Base-by-base conservation (phyloP, 2,113 vertebrate genomes). In the Andinoacara biseriatus region DNA sequence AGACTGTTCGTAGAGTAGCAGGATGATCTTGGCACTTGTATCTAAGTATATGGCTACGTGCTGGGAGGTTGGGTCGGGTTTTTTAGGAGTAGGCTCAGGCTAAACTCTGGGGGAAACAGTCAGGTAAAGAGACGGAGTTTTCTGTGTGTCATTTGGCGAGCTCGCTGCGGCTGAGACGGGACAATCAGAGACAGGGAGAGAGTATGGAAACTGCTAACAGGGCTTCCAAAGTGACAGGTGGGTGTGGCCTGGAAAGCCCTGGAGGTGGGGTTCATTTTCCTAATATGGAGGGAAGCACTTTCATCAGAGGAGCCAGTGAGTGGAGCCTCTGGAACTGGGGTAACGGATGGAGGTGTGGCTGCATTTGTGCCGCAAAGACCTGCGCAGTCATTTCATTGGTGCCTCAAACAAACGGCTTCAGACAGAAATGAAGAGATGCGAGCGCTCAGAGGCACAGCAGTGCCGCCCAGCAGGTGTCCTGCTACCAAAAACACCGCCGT, bases 201-300 rank as follows among this genome's bases (percentile, higher is more conserved):
- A 80, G 83, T 35, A 46, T 10, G 24, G 46, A 79, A 78, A 87
- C 74, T 7, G 74, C 72, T 52, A 31, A 72, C 63, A 83, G 65
- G 29, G 63, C 83, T 79, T 86, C 31, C 58, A 22, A 77, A 82
- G 74, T 80, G 69, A 57, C 43, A 61, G 49, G 88, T 49, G 81
- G 86, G 78, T 9, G 80, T 90, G 85, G 75, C 72, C 78, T 84
- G 81, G 62, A 83, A 26, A 58, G 83, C 85, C 86, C 85, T 86
- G 85, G 56, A 86, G 82, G 74, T 20, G 78, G 90, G 84, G 58
- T 81, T 46, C 3, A 35, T 69, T 87, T 86, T 87, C 83, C 85
- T 84, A 91, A 88, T 85, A 94, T 95, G 93, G 95, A 95, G 92
- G 95, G 95, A 96, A 96, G 95, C 95, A 96, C 95, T 94, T 94